Evolutionary conservation across 1,140 invertebrate species (phyloP).

Genomic region (Caligus rogercresseyi): DNA sequence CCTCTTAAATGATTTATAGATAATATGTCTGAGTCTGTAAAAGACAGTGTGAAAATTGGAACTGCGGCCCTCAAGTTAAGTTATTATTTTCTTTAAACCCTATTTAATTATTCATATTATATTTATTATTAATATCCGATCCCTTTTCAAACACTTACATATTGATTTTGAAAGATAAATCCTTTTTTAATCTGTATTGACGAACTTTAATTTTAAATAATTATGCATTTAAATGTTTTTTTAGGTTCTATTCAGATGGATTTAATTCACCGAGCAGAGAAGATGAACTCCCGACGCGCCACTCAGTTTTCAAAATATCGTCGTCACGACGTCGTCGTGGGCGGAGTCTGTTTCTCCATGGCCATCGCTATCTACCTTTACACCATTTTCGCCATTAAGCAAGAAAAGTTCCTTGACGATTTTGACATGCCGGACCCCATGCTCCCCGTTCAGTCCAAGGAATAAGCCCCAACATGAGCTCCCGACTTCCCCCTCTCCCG

Average conservation of each 20-base stretch:
- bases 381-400: constrained; percentile 57
- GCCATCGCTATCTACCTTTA: constrained; percentile 53
- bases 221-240: too few species aligned
- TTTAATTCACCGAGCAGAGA: constrained; percentile 5
- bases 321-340: constrained; percentile 6
- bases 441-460: not conserved
- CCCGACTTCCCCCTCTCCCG: constrained; percentile 1
- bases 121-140: too few species aligned
- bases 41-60: too few species aligned
- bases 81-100: too few species aligned
- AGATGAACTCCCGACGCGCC: not conserved
- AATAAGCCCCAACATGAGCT: not conserved
- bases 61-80: too few species aligned
- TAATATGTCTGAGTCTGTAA: too few species aligned
- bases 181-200: too few species aligned
- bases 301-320: not conserved
- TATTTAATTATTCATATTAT: too few species aligned
- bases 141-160: too few species aligned
- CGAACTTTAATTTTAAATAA: too few species aligned
- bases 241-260: constrained; percentile 8
- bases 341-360: not conserved
- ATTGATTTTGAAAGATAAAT: too few species aligned
- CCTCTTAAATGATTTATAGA: too few species aligned
- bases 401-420: constrained; percentile 69
- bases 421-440: constrained; percentile 45